Base-by-base conservation (phyloP, 2,888 invertebrate genomes). In the Campoplex capitator region DNA sequence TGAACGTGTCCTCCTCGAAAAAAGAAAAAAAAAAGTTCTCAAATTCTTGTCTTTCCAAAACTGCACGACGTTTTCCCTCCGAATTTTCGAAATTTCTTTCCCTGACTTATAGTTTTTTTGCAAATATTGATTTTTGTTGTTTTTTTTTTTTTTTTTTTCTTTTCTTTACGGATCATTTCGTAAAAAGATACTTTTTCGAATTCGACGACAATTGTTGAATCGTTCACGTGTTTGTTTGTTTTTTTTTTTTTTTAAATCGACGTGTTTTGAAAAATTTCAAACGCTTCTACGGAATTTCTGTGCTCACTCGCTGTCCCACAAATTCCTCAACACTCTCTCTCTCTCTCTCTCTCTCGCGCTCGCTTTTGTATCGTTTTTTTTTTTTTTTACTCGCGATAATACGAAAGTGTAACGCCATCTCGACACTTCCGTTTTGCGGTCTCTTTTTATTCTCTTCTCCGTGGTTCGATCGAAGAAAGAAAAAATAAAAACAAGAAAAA, bases 361-460 rank as follows among this genome's bases (percentile, higher is more conserved):
- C 28, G 45, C 62, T 75, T 62, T 62, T 32, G 67, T 78, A 51
- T 67, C 38, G 28, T 23, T 23, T 23, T 23, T 23, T 23, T 70
- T 42, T 70, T 65, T 76, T 45, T 71, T 58, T 73, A 77, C 54
- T 73, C 45, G 9, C 70, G 73, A 81, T 76, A 85, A 74, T 58
- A 58, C 67, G 77, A 80, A 81, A 76, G 84, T 80, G 80, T 84
- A 80, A 80, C 75, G 71, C 77, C 73, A 58, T 38, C 62, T 65
- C 45, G 75, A 18, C 45, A 67, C 62, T 82, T 81, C 51, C 71
- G 48, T 80, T 80, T 81, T 70, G 54, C 45, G 70, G 54, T 70
- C 58, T 77, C 42, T 71, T 83, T 86, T 51, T 56, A 42, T 16
- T 4, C 38, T 38, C 38, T 42, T 58, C 45, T 56, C 18, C 4